Percentiles rank a stretch among this genome's conserved stretches.
These are phyloP conservation scores for Lithophane leautieri DNA, from an alignment of 2,888 invertebrate genomes.

Conservation along the genomic window DNA sequence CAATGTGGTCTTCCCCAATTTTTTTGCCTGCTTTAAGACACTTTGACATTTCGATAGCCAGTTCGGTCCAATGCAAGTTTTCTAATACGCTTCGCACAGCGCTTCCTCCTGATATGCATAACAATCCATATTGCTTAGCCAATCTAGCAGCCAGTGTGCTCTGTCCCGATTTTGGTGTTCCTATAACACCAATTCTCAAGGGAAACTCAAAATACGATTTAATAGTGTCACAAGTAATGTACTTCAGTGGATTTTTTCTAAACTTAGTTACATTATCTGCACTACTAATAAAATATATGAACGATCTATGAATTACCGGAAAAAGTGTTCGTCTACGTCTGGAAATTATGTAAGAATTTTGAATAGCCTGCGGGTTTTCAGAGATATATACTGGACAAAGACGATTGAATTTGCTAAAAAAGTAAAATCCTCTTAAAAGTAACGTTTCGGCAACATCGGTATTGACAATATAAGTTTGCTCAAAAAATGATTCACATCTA, in stretches of 20 bases:
- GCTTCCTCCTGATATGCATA: constrained; percentile 89
- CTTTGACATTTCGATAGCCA: constrained; percentile 83
- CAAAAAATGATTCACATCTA: constrained; percentile 89
- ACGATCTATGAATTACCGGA: constrained; percentile 90
- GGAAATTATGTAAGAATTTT: constrained; percentile 85
- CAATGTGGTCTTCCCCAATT: constrained; percentile 83
- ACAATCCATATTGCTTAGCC: constrained; percentile 87
- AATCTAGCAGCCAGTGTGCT: constrained; percentile 90
- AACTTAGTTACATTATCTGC: constrained; percentile 87
- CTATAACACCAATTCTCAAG: constrained; percentile 90
- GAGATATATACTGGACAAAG: constrained; percentile 92
- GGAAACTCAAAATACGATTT: constrained; percentile 86
- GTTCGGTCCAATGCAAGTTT: constrained; percentile 87
- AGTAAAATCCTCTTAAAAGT: constrained; percentile 90
- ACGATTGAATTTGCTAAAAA: constrained; percentile 91
- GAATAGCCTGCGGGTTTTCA: constrained; percentile 85
- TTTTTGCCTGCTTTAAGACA: constrained; percentile 83
- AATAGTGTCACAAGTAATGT: constrained; percentile 82
- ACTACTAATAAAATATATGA: constrained; percentile 91
- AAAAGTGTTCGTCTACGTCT: constrained; percentile 84
- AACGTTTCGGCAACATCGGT: constrained; percentile 90
- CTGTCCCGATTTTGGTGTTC: constrained; percentile 92
- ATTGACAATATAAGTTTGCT: constrained; percentile 89
- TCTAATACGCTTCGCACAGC: constrained; percentile 88
- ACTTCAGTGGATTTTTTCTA: constrained; percentile 90